These are phyloP conservation scores for Chaetura pelagica DNA, from an alignment of 2,113 vertebrate species.

Conservation along the genomic window DNA sequence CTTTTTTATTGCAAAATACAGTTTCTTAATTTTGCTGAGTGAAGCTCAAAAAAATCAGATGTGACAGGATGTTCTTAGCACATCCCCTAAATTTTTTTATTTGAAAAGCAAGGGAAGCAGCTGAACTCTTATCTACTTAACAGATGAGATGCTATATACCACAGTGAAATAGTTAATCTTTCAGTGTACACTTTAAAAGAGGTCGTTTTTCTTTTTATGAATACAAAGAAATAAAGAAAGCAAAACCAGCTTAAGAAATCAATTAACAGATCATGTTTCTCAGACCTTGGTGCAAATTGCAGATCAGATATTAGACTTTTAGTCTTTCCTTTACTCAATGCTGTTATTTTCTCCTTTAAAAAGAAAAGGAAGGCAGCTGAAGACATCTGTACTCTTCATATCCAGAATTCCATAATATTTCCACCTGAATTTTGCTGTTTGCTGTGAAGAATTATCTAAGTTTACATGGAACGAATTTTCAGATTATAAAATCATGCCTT, in stretches of 20 bases:
- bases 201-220: not conserved
- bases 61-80: not conserved
- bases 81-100: not conserved
- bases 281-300: not conserved
- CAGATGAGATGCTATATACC: not conserved
- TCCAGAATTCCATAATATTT: not conserved
- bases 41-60: not conserved
- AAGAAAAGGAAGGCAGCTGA: not conserved
- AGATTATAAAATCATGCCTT: constrained; percentile 36
- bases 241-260: not conserved
- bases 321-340: not conserved
- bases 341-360: not conserved
- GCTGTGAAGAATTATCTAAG: not conserved
- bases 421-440: not conserved
- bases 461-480: not conserved
- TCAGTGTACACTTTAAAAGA: not conserved
- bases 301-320: not conserved
- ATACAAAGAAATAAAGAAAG: not conserved
- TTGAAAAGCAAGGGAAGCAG: not conserved
- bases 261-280: not conserved
- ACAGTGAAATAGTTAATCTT: not conserved
- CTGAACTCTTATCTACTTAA: not conserved
- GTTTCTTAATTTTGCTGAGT: not conserved
- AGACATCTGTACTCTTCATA: not conserved
- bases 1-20: not conserved